Conservation (phyloP, 2,113 vertebrate genomes). For the Saguinus midas region DNA sequence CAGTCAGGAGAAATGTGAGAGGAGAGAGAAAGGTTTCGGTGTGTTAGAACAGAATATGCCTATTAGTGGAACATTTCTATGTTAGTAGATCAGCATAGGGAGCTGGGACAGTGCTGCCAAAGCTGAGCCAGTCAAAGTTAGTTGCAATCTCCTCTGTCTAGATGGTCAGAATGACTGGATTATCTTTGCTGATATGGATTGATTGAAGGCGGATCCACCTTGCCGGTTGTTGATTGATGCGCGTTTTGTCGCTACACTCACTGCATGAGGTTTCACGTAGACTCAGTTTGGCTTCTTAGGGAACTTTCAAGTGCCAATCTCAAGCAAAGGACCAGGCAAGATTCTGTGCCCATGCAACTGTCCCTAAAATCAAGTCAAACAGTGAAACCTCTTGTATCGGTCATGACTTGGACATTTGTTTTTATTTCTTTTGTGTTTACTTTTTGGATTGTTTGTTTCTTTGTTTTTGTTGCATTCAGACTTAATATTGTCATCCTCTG, state of each 20-base stretch:
- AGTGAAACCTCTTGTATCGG: rapidly evolving
- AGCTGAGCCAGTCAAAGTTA: neutral
- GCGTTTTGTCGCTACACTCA: neutral
- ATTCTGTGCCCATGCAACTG: neutral
- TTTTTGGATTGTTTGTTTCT: neutral
- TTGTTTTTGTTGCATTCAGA: neutral
- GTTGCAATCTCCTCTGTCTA: neutral
- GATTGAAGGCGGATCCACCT: neutral
- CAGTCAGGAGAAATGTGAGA: neutral
- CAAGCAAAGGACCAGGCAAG: slow-evolving; percentile 5
- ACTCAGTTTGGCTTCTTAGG: neutral
- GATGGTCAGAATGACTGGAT: neutral
- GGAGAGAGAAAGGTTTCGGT: rapidly evolving
- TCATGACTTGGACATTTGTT: neutral
- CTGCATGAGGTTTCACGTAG: neutral
- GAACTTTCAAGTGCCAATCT: neutral
- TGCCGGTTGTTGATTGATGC: neutral
- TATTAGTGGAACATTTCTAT: rapidly evolving
- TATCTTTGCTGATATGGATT: neutral
- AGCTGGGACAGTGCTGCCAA: neutral
- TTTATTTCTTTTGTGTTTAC: neutral
- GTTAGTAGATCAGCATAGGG: too few species aligned
- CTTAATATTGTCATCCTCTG: neutral
- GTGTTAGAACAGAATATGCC: rapidly evolving
- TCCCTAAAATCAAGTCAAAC: neutral